Evolutionary conservation across 1,140 invertebrate species (phyloP), one percentile per base, ranked within the genome.

Genomic region (Caerostris darwini): DNA sequence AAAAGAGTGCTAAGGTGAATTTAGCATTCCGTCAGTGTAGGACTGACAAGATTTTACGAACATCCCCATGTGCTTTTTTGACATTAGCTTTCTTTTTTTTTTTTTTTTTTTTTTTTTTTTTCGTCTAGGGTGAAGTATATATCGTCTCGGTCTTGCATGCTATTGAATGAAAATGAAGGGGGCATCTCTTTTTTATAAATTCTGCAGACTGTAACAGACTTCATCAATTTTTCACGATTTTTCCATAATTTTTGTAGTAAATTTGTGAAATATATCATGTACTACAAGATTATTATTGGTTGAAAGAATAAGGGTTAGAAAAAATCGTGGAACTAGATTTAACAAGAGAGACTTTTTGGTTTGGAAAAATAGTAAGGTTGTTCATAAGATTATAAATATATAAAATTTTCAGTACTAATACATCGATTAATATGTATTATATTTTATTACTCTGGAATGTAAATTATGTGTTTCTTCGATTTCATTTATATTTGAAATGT

Each of bases 1-100:
- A 71, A 89, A 69, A 89, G 87, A 69, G 10, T 89, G 87, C 64
- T 89, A 71, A 56, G 14, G 58, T 53, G 53, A 56, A 56, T n/a
- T 89, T 69, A 89, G 67, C 87, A 89, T 89, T 89, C 87, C 50
- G 34, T 59, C 56, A 88, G 86, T 53, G 86, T 53, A 85, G 17
- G 7, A 6, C 56, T 58, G 57, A 57, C 82, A 85, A 57, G 54
- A 77, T 50, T 50, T 77, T 77, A 50, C 34, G 71, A 77, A 77
- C 71, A 77, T 77, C 50, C 67, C 71, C 71, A 10, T 12, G 71
- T 50, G 71, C 34, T 12, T 77, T 77, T 77, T 77, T 77, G 34
- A 77, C 71, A 77, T 77, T 77, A 77, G 12, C 71, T 77, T 34
- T 67, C 61, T 67, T 14, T 14, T 67, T 5, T 14, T 34, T 71